Evolutionary conservation across 2,888 invertebrate species (phyloP), one percentile per base, ranked within the genome.

Genomic region (Euphydryas editha): DNA sequence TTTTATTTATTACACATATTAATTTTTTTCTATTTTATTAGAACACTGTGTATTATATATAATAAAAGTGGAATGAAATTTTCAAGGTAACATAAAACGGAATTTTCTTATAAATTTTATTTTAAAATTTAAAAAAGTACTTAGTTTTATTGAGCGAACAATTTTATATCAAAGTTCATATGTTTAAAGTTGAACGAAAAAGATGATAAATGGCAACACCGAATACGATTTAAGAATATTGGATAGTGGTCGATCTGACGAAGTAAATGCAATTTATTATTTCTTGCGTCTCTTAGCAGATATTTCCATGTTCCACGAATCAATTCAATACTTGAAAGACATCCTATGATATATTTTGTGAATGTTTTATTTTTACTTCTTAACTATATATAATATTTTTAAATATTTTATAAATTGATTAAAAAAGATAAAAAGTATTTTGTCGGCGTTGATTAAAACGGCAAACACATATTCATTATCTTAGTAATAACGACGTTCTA

Each of bases 381-480:
- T 13, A 51, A n/a, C n/a, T n/a, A n/a, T n/a, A n/a, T n/a, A n/a
- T n/a, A 30, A 30, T 3, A 30, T 30, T 30, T 30, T 24, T n/a
- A n/a, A n/a, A n/a, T n/a, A n/a, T 24, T 30, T 30, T 30, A 30
- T 2, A 2, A 30, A 30, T 7, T 4, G 8, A 4, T 30, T 30
- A 30, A 30, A 30, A 8, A 30, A 65, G 70, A 67, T 67, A 63
- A 70, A 69, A n/a, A n/a, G n/a, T n/a, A 72, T 72, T 75, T 73
- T 72, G 72, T 69, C 72, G 68, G 73, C 60, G 68, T 68, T 73
- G 73, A 75, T 75, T 73, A 69, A 71, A 75, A 75, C 66, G 73
- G 72, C 75, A 75, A 71, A 74, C n/a, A 72, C 73, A 75, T 70
- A 68, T 74, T 69, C 68, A 67, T 59, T 64, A 70, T 73, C 66